phyloP scores from a whole-genome alignment of 2,113 vertebrate species.

The Panthera uncia region DNA sequence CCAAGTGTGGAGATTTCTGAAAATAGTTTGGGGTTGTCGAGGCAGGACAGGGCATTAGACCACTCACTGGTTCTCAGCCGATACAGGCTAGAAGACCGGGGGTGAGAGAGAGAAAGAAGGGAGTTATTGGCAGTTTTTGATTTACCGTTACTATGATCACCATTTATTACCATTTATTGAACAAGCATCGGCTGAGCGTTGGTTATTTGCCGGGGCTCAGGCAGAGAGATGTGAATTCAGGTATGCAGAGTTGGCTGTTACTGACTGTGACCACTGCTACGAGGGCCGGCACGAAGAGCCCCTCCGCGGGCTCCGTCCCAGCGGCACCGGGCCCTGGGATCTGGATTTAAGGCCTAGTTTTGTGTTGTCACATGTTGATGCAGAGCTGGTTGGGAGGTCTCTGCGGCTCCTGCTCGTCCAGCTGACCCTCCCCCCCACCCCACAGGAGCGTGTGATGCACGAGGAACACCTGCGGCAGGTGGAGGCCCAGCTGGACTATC shows the following conservation, averaged over 20 bases:
- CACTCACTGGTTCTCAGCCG: neutral
- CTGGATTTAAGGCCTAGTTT: neutral
- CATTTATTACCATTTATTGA: neutral
- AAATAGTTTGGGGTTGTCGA: neutral
- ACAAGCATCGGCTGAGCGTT: neutral
- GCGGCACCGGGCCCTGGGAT: accelerated
- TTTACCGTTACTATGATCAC: neutral
- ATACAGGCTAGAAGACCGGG: neutral
- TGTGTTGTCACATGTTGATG: accelerated
- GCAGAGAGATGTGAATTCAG: neutral
- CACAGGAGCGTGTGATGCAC: slow-evolving; percentile 78
- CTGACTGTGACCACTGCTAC: neutral
- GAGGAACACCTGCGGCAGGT: slow-evolving; percentile 83
- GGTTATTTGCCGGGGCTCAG: neutral
- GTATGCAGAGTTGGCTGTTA: neutral
- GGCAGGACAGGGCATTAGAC: neutral
- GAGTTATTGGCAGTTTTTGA: neutral
- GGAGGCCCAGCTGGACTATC: slow-evolving; percentile 85
- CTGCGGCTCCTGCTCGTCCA: neutral
- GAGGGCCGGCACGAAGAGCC: neutral
- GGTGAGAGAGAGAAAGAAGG: neutral
- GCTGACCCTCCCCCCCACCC: neutral
- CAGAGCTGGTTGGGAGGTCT: neutral
- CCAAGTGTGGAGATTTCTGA: neutral
- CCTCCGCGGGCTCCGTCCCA: neutral